Conservation (phyloP, 2,888 invertebrate genomes). For the Epirrhoe tristata region DNA sequence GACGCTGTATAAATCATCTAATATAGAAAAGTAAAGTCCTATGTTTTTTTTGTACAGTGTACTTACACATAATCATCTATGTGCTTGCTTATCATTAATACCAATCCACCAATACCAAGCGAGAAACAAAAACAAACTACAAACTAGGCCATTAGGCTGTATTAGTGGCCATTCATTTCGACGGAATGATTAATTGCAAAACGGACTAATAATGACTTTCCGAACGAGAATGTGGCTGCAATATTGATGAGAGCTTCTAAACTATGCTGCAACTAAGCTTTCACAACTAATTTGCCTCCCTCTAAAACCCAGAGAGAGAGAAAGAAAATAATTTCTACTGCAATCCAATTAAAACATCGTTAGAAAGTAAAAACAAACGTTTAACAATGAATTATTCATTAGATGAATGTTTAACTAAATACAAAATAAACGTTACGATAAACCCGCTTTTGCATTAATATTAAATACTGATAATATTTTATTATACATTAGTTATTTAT, state of each 20-base stretch:
- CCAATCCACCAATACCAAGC: neutral
- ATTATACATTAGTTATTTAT: neutral
- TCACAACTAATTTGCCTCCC: no score
- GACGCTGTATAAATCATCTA: no score
- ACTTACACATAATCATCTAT: neutral
- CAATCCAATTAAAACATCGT: conserved; percentile 7
- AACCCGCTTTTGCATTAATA: conserved; percentile 12
- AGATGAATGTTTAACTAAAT: conserved; percentile 17
- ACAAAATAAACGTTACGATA: conserved; percentile 5
- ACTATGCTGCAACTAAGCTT: neutral
- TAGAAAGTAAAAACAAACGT: conserved; percentile 10
- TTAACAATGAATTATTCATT: conserved; percentile 21
- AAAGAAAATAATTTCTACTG: neutral
- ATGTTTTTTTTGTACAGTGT: neutral
- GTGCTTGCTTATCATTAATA: neutral
- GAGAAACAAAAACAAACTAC: conserved; percentile 1
- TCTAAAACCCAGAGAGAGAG: no score
- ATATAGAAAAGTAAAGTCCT: no score
- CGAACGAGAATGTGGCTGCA: neutral
- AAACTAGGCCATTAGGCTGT: neutral
- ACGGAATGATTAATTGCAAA: conserved; percentile 2
- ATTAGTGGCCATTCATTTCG: neutral
- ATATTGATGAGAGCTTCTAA: neutral
- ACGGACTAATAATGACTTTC: neutral
- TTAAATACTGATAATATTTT: conserved; percentile 12